Conservation (phyloP, 2,797 vertebrate species). For the Sciurus vulgaris region DNA sequence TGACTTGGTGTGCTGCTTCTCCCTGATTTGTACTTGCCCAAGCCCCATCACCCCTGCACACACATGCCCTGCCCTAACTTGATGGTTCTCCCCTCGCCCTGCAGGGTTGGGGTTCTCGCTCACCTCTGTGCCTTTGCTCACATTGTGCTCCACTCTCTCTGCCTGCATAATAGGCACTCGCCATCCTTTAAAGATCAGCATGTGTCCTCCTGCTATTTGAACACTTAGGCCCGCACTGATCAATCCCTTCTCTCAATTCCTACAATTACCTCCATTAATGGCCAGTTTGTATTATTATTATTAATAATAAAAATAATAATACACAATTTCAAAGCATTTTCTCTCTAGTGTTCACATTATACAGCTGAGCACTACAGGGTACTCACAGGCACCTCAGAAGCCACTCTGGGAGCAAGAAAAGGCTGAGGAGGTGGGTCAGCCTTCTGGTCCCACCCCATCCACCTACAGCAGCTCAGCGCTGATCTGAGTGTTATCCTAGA, state of each 20-base stretch:
- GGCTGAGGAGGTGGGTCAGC: background rate
- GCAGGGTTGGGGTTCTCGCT: background rate
- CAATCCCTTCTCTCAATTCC: background rate
- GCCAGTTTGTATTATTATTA: background rate
- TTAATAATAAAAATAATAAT: slow-evolving; percentile 48
- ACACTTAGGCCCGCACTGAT: background rate
- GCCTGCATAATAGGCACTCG: background rate
- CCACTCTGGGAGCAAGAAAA: background rate
- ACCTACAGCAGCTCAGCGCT: background rate
- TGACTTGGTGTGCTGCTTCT: background rate
- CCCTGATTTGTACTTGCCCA: background rate
- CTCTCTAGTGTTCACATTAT: background rate
- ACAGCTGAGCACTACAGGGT: background rate
- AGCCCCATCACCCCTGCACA: background rate
- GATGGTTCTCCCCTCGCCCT: background rate
- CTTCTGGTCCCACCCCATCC: rapidly evolving
- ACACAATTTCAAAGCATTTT: background rate
- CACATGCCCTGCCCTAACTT: rapidly evolving
- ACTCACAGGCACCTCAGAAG: background rate
- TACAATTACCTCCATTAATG: background rate
- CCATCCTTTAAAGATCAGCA: background rate
- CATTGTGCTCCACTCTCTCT: rapidly evolving
- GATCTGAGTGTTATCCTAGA: background rate
- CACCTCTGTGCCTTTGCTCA: background rate
- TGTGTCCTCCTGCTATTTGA: rapidly evolving